Evolutionary conservation across 2,888 invertebrate genomes (phyloP), one percentile per base, ranked within the genome.

Genomic region (Patella caerulea): DNA sequence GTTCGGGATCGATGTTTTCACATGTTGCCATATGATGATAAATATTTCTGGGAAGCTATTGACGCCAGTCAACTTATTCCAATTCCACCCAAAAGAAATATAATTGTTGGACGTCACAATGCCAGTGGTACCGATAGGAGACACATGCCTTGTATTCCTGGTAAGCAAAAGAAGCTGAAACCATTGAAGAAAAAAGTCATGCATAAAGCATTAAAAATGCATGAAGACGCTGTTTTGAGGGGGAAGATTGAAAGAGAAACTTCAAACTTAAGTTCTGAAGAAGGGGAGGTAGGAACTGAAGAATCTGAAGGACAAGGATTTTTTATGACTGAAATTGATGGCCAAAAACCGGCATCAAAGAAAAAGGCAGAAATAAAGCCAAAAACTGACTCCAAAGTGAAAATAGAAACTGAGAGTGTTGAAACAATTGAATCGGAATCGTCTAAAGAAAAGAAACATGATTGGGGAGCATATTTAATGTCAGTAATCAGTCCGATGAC

Each of bases 381-480:
- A 54, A 72, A 19, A n/a, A 69, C 24, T 56, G 19, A 19, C 71
- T 1, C 45, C 9, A 72, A 24, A 53, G 54, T 45, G 29, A 72
- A 77, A 59, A 65, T 9, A 3, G 74, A 54, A 71, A 71, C 70
- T 69, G 12, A 54, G 14, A 71, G 34, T 65, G 79, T 74, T 11
- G 74, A 73, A 15, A 24, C 72, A 19, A 78, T 76, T 11, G 74
- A 73, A n/a, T 29, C 59, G 17, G 78, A 73, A 71, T 56, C 75
- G 3, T 52, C 34, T 54, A 72, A 65, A 19, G 45, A 71, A 71
- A 65, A 75, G 55, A 72, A 77, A 77, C 83, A 84, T 79, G 87
- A 89, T 54, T 91, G 91, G 91, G 91, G 91, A 83, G 86, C 90
- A 12, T 89, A 87, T 82, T 80, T 91, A n/a, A 82, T 92, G 83